Conservation (phyloP, 2,888 invertebrate species). For the Sacculina carcini region DNA sequence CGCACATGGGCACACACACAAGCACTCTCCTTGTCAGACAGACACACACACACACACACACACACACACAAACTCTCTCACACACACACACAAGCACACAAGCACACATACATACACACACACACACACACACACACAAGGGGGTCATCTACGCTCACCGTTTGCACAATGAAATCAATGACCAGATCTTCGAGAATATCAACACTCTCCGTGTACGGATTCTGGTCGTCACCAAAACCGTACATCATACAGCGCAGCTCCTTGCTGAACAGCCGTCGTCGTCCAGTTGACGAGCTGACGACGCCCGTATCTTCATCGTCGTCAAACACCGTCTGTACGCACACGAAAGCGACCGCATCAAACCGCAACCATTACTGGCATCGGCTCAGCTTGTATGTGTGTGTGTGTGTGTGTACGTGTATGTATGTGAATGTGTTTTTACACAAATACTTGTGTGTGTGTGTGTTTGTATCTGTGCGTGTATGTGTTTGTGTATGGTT, state of each 20-base stretch:
- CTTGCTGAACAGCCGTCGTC: slow-evolving; percentile 61
- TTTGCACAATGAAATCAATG: slow-evolving; percentile 89
- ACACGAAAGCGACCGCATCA: too few relatives aligned
- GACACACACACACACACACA: neutral
- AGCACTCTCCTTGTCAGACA: neutral
- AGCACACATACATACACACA: neutral
- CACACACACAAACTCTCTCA: neutral
- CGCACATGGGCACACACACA: slow-evolving; percentile 2
- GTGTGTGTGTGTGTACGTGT: too few relatives aligned
- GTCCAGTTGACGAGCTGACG: too few relatives aligned
- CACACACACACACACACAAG: neutral
- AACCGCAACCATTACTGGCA: too few relatives aligned
- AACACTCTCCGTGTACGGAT: slow-evolving; percentile 95
- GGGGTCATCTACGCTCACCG: slow-evolving; percentile 19
- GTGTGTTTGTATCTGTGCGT: too few relatives aligned
- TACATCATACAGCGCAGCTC: slow-evolving; percentile 96
- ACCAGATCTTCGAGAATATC: slow-evolving; percentile 91
- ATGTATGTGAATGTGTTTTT: too few relatives aligned
- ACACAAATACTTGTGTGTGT: too few relatives aligned
- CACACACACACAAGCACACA: slow-evolving; percentile 1
- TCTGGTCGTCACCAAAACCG: slow-evolving; percentile 97
- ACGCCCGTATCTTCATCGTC: too few relatives aligned
- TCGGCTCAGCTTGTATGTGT: too few relatives aligned
- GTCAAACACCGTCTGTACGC: too few relatives aligned
- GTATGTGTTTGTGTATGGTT: too few relatives aligned